phyloP scores from a whole-genome alignment of 2,888 invertebrate genomes.

The Hirtodrosophila duncani region DNA sequence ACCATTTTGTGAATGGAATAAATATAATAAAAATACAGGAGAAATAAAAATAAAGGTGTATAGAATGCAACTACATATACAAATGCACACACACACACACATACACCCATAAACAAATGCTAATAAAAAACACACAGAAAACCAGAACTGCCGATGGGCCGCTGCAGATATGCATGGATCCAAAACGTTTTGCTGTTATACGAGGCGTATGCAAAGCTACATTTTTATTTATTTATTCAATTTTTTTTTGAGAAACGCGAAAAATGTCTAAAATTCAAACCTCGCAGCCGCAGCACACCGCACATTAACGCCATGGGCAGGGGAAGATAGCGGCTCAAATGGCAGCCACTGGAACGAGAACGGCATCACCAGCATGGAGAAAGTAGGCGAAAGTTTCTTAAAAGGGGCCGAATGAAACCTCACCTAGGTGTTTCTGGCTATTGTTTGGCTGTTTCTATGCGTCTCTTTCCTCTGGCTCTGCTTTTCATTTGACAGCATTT shows the following conservation, averaged over 20 bases:
- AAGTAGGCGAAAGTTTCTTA: constrained; percentile 41
- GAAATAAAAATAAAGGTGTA: constrained; percentile 20
- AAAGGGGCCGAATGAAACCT: no score
- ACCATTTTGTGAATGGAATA: constrained; percentile 37
- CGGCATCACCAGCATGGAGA: no score
- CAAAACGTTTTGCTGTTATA: constrained; percentile 57
- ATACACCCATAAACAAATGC: constrained; percentile 33
- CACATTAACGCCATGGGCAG: constrained; percentile 14
- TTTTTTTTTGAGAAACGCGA: constrained; percentile 47
- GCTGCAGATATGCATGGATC: constrained; percentile 56
- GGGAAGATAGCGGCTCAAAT: no score
- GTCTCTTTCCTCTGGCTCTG: constrained; percentile 18
- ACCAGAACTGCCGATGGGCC: constrained; percentile 46
- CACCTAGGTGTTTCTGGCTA: constrained; percentile 34
- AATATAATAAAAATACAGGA: constrained; percentile 31
- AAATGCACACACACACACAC: constrained; percentile 45
- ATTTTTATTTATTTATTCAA: constrained; percentile 9
- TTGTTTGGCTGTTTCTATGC: constrained; percentile 1
- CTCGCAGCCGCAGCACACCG: constrained; percentile 51
- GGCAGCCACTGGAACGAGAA: no score
- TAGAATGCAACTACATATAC: constrained; percentile 67
- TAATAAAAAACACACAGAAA: constrained; percentile 51
- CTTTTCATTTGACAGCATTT: constrained; percentile 34
- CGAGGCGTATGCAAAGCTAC: constrained; percentile 61
- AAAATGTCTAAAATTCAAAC: constrained; percentile 51